phyloP scores from a whole-genome alignment of 2,888 invertebrate species.

The Glyphotaelius pellucidus region DNA sequence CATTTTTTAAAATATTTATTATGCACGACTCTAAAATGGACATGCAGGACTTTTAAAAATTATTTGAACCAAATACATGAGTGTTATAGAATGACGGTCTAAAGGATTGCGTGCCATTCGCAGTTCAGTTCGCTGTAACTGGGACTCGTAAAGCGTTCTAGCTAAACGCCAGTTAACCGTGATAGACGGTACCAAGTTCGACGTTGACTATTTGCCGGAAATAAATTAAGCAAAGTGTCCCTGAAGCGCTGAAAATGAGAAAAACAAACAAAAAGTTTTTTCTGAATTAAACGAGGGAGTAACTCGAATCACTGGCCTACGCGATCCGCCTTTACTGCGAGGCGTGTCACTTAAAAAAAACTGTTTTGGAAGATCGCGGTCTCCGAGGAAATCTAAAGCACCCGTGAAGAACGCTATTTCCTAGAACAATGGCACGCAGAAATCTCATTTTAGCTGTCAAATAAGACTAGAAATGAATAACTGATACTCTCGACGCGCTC shows the following conservation, averaged over 20 bases:
- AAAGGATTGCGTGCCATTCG: conserved; percentile 23
- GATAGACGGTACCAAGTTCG: conserved; percentile 40
- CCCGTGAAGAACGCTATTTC: not conserved
- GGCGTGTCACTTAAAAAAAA: not conserved
- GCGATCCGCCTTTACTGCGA: not conserved
- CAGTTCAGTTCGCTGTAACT: conserved; percentile 22
- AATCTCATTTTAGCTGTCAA: not conserved
- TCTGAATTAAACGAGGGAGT: conserved; percentile 12
- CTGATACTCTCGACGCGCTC: not conserved
- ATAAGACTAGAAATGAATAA: not conserved
- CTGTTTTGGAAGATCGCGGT: conserved; percentile 23
- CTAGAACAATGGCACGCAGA: not conserved
- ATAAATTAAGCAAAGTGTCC: conserved; percentile 33
- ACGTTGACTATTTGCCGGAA: conserved; percentile 28
- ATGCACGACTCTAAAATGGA: not conserved
- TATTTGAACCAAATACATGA: not conserved
- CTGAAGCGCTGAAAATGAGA: not conserved
- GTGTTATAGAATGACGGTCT: not conserved
- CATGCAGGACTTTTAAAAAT: not conserved
- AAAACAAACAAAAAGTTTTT: conserved; percentile 25
- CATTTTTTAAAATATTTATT: not conserved
- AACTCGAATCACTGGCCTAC: not conserved
- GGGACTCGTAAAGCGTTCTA: conserved; percentile 35
- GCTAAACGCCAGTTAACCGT: conserved; percentile 38
- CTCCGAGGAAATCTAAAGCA: conserved; percentile 12